Evolutionary conservation across 2,888 invertebrate genomes (phyloP).

Genomic region (Cephonodes hylas): DNA sequence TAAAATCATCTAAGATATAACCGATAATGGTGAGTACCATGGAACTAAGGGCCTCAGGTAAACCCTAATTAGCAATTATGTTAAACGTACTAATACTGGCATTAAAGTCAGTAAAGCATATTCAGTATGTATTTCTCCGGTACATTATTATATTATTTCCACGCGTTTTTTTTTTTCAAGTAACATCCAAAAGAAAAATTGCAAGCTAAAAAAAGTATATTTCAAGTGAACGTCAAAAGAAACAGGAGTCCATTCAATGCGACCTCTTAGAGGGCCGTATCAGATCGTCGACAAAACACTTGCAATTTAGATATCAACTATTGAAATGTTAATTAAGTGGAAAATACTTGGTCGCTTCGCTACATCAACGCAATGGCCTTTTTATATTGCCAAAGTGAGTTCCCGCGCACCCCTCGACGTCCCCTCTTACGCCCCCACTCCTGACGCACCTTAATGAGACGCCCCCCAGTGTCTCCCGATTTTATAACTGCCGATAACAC

Average conservation of each 20-base stretch:
- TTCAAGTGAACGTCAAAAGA: background rate
- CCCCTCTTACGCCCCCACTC: constrained; percentile 22
- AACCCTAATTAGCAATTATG: too few relatives aligned
- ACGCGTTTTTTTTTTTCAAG: background rate
- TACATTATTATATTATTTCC: too few relatives aligned
- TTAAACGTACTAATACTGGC: too few relatives aligned
- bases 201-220: background rate
- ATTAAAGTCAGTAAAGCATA: too few relatives aligned
- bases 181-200: background rate
- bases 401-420: background rate
- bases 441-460: constrained; percentile 63
- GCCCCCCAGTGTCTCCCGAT: constrained; percentile 56
- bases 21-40: too few relatives aligned
- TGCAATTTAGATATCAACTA: constrained; percentile 9
- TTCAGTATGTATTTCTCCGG: too few relatives aligned
- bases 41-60: too few relatives aligned
- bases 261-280: background rate
- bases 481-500: constrained; percentile 76
- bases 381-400: background rate
- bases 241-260: background rate
- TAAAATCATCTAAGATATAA: too few relatives aligned
- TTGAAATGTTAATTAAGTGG: constrained; percentile 8
- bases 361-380: background rate
- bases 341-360: constrained; percentile 3
- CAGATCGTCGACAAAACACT: background rate